A percentile compares a stretch with the other conserved stretches of the same genome.
Evolutionary conservation across 2,888 invertebrate genomes (phyloP).

Genomic region (Agrotis exclamationis): DNA sequence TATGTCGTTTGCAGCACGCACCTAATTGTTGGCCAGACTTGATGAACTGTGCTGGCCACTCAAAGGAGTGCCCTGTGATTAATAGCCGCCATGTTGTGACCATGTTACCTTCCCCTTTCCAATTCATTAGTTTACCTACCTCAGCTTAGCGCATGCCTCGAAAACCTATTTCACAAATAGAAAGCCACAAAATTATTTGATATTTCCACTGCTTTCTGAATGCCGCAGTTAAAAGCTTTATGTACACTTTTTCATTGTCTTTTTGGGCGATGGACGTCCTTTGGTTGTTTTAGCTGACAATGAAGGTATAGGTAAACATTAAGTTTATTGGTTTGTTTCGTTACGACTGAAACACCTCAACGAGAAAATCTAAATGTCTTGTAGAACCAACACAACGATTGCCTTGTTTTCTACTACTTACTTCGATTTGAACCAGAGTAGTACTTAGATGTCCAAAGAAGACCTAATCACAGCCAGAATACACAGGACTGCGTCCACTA

Average conservation of each 20-base stretch:
- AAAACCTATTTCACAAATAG: not conserved
- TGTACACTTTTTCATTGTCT: not conserved
- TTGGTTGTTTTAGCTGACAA: not conserved
- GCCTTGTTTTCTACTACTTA: not conserved
- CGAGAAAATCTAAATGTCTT: no score
- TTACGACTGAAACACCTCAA: not conserved
- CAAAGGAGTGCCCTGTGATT: slow-evolving; percentile 56
- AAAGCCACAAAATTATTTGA: not conserved
- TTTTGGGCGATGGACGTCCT: not conserved
- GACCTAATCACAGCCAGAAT: no score
- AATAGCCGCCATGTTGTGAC: slow-evolving; percentile 45
- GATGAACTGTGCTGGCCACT: slow-evolving; percentile 36
- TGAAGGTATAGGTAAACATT: not conserved
- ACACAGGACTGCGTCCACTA: no score
- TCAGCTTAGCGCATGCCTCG: no score
- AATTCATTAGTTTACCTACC: not conserved
- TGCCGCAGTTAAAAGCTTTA: not conserved
- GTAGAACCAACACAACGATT: not conserved
- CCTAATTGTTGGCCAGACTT: slow-evolving; percentile 17
- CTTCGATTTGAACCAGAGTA: not conserved
- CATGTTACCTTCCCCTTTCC: slow-evolving; percentile 20
- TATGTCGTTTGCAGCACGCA: slow-evolving; percentile 37
- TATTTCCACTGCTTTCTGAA: slow-evolving; percentile 4
- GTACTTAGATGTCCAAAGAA: not conserved
- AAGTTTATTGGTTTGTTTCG: not conserved